These are phyloP conservation scores for Conops quadrifasciatus DNA, from an alignment of 2,888 invertebrate genomes.

Conservation along the genomic window DNA sequence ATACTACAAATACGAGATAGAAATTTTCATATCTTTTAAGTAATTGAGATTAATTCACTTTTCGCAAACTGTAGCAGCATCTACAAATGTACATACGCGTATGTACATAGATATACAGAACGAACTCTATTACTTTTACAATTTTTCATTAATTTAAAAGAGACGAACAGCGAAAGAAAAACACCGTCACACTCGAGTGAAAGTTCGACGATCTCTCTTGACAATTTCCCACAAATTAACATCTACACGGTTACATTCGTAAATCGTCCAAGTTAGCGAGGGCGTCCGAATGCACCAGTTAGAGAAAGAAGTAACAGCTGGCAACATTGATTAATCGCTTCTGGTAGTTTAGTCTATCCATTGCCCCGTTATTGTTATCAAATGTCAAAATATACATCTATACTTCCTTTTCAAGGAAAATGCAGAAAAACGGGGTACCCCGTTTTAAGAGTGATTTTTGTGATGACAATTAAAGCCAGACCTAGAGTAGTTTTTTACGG, in stretches of 20 bases:
- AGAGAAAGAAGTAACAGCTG: not conserved
- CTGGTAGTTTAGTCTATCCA: too few relatives aligned
- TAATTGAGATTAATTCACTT: constrained; percentile 1
- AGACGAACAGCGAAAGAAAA: too few relatives aligned
- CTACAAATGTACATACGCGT: not conserved
- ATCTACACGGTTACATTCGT: not conserved
- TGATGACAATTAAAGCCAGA: not conserved
- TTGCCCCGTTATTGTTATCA: too few relatives aligned
- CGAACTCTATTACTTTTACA: too few relatives aligned
- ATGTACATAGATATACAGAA: too few relatives aligned
- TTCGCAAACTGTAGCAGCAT: constrained; percentile 24
- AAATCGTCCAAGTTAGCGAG: not conserved
- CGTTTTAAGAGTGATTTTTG: not conserved
- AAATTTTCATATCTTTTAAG: too few relatives aligned
- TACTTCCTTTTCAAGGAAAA: too few relatives aligned
- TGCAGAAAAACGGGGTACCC: too few relatives aligned
- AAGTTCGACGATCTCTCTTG: constrained; percentile 50
- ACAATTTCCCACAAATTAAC: constrained; percentile 36
- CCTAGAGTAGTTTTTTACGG: too few relatives aligned
- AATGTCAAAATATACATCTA: too few relatives aligned
- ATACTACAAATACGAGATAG: not conserved
- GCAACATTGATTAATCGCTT: not conserved
- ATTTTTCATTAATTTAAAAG: too few relatives aligned
- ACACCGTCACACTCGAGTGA: constrained; percentile 43
- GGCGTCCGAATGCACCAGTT: not conserved